Conservation (phyloP, 2,797 vertebrate species). For the Falco biarmicus region DNA sequence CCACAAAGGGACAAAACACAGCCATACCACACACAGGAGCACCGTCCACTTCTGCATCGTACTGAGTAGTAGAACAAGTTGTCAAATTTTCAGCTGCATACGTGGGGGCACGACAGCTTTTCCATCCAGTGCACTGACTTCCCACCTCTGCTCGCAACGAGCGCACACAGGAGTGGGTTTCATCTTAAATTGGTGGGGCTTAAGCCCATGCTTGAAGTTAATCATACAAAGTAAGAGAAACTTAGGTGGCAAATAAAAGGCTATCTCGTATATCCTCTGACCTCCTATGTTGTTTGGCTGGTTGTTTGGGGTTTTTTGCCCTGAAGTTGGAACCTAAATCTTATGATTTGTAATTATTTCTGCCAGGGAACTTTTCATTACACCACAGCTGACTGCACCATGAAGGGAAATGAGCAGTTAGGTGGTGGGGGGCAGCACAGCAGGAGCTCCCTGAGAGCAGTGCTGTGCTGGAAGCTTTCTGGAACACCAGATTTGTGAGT, state of each 20-base stretch:
- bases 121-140: fast-evolving
- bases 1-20: neutral
- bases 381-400: neutral
- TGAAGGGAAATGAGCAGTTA: neutral
- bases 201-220: neutral
- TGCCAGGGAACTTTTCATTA: neutral
- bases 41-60: neutral
- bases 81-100: neutral
- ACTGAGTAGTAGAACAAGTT: neutral
- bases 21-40: neutral
- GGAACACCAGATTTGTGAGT: neutral
- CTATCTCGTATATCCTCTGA: neutral
- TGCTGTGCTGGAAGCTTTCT: neutral
- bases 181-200: neutral
- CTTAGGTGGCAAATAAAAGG: neutral
- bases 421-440: neutral
- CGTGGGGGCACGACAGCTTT: neutral
- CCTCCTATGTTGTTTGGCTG: fast-evolving
- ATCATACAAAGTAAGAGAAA: neutral
- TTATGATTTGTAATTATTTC: neutral
- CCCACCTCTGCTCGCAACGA: neutral
- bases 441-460: neutral
- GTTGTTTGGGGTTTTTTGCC: neutral
- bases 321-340: neutral
- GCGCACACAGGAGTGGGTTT: neutral